These are phyloP conservation scores for Ametastegia equiseti DNA, from an alignment of 2,888 invertebrate genomes.

Conservation along the genomic window DNA sequence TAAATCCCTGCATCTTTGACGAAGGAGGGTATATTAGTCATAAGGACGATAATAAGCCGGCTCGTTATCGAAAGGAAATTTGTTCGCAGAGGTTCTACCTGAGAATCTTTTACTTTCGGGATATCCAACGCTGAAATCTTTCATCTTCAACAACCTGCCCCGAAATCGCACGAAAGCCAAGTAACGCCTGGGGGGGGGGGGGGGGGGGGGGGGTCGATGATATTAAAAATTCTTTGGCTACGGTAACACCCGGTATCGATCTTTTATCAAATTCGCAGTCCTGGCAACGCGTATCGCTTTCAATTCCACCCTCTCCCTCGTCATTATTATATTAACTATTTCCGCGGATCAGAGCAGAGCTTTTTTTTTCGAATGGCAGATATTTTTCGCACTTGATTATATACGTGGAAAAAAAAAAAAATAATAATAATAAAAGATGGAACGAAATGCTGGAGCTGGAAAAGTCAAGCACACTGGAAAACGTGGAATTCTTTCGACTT, in stretches of 20 bases:
- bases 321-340: no score
- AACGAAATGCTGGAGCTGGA: no score
- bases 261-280: no score
- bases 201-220: neutral
- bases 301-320: neutral
- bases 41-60: conserved; percentile 25
- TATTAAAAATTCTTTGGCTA: neutral
- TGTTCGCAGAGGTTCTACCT: neutral
- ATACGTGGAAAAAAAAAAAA: no score
- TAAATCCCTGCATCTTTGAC: neutral
- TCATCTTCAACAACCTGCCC: neutral
- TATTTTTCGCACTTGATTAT: no score
- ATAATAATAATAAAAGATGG: no score
- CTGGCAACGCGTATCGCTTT: neutral
- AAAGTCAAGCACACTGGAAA: no score
- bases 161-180: neutral
- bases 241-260: neutral
- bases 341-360: no score
- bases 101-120: neutral
- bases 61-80: conserved; percentile 42
- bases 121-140: neutral
- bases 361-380: no score
- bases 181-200: neutral
- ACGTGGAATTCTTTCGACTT: neutral
- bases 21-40: neutral